Evolutionary conservation across 2,888 invertebrate genomes (phyloP).

Genomic region (Limnephilus lunatus): DNA sequence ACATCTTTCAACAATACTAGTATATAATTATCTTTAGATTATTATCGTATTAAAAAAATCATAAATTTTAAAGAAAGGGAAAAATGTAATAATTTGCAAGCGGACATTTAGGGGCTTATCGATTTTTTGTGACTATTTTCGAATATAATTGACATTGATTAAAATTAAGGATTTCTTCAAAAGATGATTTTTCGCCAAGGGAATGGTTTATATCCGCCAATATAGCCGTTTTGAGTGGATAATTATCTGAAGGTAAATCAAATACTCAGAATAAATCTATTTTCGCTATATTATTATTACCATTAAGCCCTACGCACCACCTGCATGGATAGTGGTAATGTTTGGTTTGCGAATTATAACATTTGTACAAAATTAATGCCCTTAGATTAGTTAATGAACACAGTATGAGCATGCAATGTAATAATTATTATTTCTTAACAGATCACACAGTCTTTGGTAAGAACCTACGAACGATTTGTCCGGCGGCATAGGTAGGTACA

Average conservation of each 20-base stretch:
- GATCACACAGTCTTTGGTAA: not conserved
- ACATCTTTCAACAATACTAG: not conserved
- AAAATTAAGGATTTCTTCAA: not conserved
- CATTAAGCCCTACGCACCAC: not conserved
- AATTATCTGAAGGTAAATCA: conserved; percentile 16
- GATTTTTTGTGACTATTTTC: too few species aligned
- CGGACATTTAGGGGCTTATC: not conserved
- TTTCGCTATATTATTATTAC: not conserved
- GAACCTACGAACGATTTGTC: not conserved
- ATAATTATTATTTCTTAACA: not conserved
- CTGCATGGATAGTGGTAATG: not conserved
- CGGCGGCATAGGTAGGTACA: too few species aligned
- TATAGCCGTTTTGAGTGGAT: conserved; percentile 24
- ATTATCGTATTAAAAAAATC: too few species aligned
- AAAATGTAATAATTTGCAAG: not conserved
- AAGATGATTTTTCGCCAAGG: conserved; percentile 5
- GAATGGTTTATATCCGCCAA: conserved; percentile 49
- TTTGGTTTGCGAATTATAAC: not conserved
- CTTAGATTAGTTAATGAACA: not conserved
- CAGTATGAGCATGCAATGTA: not conserved
- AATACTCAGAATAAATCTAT: not conserved
- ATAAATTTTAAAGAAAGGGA: not conserved
- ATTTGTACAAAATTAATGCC: not conserved
- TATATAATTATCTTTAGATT: too few species aligned
- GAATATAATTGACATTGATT: too few species aligned